Evolutionary conservation across 1,140 invertebrate genomes (phyloP), one percentile per base, ranked within the genome.

Genomic region (Drosophila bocqueti): DNA sequence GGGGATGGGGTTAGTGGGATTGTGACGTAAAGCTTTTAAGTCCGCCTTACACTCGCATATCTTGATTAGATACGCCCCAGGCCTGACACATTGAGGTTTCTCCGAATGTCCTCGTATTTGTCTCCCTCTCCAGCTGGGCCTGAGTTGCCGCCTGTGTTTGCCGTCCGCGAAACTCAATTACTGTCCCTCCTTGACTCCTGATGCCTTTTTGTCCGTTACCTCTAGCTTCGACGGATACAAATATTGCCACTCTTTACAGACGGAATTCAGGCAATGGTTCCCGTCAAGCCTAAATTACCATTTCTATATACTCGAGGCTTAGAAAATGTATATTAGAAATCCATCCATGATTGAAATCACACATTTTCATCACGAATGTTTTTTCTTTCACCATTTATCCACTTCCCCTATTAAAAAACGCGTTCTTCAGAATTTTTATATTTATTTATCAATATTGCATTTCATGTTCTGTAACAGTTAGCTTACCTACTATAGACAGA

Each of bases 31-130:
- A 85, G 74, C 73, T 69, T 67, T 80, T 84, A 84, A 84, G 73
- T 69, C 68, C 58, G 46, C 65, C 65, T 52, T 61, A 81, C 62
- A 67, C 65, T 68, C 49, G 40, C 57, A 81, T 75, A 78, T 81
- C 74, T 81, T 75, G 82, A 85, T 85, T 85, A 81, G 78, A 72
- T 81, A 72, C 55, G 68, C 82, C 68, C 45, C 54, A 58, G 59
- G 82, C 65, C 40, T 69, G 82, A 74, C 67, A 84, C 50, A 68
- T 57, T 52, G 24, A 63, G 46, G 31, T 34, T 50, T 18, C 52
- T 43, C 13, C 43, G 15, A 45, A 18, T 40, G 18, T 34, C 24
- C 58, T 38, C 18, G n/a, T 34, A 29, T 38, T 8, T 49, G 15
- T 49, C n/a, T 18, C 24, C 16, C 8, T 52, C 38, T 52, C 13